Percentiles rank a stretch among this genome's conserved stretches.
These are phyloP conservation scores for Ascaphus truei DNA, from an alignment of 2,113 vertebrate genomes.

Conservation along the genomic window DNA sequence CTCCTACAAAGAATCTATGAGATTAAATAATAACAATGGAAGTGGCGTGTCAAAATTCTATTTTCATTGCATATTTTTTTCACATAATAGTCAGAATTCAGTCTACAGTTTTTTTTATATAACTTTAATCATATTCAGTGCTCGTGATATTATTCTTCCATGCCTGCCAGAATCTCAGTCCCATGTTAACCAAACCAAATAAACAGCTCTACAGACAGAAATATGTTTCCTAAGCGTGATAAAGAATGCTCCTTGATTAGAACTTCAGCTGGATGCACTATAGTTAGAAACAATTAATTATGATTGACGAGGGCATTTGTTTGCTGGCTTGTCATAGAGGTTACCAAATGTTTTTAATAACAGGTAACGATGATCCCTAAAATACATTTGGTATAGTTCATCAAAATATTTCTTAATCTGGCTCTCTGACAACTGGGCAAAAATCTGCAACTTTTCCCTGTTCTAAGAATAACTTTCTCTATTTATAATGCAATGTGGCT, in stretches of 20 bases:
- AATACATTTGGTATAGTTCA: constrained; percentile 18
- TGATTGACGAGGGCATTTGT: constrained; percentile 21
- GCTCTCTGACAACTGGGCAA: background rate
- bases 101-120: background rate
- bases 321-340: constrained; percentile 14
- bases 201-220: background rate
- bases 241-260: constrained; percentile 1
- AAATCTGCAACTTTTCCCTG: background rate
- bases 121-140: background rate
- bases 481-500: constrained; percentile 14
- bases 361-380: constrained; percentile 13
- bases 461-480: constrained; percentile 1
- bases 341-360: background rate
- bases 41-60: no score
- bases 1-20: no score
- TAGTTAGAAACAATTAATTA: background rate
- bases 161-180: constrained; percentile 19
- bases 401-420: constrained; percentile 21
- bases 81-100: background rate
- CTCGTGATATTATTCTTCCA: background rate
- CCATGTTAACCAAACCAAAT: constrained; percentile 21
- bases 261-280: background rate
- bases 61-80: no score
- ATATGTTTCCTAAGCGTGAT: constrained; percentile 3
- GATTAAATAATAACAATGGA: no score